phyloP scores from a whole-genome alignment of 2,797 vertebrate species.

The Coranthus polyacanthus region DNA sequence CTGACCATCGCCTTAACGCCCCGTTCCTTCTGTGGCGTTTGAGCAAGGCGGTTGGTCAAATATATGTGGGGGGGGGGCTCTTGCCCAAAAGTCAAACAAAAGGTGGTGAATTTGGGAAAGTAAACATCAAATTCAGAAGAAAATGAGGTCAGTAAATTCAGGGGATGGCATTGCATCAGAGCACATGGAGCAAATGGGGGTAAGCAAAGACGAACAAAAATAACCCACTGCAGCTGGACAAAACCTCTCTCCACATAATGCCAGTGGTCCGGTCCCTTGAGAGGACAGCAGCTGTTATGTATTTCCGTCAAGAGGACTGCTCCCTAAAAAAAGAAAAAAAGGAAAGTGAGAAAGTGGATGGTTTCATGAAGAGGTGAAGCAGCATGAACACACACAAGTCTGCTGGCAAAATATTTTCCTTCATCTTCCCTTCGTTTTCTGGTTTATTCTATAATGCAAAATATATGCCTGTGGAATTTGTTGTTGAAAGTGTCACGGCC shows the following conservation, averaged over 20 bases:
- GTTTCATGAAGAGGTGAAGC: constrained; percentile 64
- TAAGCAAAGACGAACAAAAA: constrained; percentile 72
- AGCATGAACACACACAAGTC: constrained; percentile 52
- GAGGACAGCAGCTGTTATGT: constrained; percentile 81
- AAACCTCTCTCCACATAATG: constrained; percentile 66
- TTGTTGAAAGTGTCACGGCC: constrained; percentile 23
- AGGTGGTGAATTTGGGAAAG: constrained; percentile 55
- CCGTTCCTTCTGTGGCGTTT: constrained; percentile 39
- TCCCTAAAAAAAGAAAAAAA: constrained; percentile 26
- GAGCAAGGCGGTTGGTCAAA: constrained; percentile 58
- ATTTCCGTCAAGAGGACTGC: constrained; percentile 61
- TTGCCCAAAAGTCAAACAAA: constrained; percentile 49
- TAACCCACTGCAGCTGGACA: constrained; percentile 79
- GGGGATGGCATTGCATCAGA: constrained; percentile 66
- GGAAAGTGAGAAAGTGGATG: constrained; percentile 48
- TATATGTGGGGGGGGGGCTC: constrained; percentile 14
- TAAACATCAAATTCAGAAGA: constrained; percentile 68
- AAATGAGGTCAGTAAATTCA: constrained; percentile 82
- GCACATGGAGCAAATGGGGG: constrained; percentile 44
- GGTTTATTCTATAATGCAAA: constrained; percentile 41
- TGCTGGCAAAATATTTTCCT: constrained; percentile 63
- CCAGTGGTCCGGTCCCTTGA: constrained; percentile 74
- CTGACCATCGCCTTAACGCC: constrained; percentile 59
- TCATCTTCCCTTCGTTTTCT: constrained; percentile 30
- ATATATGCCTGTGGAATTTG: constrained; percentile 40